Conservation (phyloP, 2,113 vertebrate genomes). For the Gymnorhina tibicen region DNA sequence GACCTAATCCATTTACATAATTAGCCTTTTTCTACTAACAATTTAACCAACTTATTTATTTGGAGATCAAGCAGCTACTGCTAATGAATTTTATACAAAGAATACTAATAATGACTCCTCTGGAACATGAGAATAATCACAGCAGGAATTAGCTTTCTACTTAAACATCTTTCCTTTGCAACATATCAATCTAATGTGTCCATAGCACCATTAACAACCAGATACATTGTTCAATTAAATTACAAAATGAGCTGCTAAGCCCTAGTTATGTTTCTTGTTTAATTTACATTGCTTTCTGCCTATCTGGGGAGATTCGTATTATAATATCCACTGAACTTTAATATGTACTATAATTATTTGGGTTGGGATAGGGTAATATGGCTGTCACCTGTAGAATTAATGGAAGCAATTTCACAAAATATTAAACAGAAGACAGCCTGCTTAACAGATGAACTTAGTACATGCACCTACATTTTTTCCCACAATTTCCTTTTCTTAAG, state of each 20-base stretch:
- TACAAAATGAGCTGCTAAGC: constrained; percentile 79
- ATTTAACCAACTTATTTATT: constrained; percentile 82
- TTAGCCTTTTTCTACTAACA: constrained; percentile 71
- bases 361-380: constrained; percentile 86
- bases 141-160: constrained; percentile 78
- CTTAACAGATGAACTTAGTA: constrained; percentile 34
- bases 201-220: constrained; percentile 85
- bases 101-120: constrained; percentile 72
- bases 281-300: constrained; percentile 80
- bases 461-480: neutral
- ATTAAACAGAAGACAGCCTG: constrained; percentile 78
- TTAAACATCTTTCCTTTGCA: constrained; percentile 78
- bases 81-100: constrained; percentile 82
- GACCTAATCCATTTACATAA: constrained; percentile 80
- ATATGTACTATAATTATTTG: constrained; percentile 83
- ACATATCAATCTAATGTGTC: constrained; percentile 84
- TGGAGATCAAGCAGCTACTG: constrained; percentile 75
- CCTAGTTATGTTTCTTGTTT: constrained; percentile 83
- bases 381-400: constrained; percentile 87
- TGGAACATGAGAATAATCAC: constrained; percentile 78
- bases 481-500: neutral
- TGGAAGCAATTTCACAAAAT: constrained; percentile 92
- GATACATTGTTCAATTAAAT: constrained; percentile 92
- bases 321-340: constrained; percentile 78
- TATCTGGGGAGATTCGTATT: constrained; percentile 76